Evolutionary conservation across 2,113 vertebrate genomes (phyloP).

Genomic region (Pelobates fuscus): DNA sequence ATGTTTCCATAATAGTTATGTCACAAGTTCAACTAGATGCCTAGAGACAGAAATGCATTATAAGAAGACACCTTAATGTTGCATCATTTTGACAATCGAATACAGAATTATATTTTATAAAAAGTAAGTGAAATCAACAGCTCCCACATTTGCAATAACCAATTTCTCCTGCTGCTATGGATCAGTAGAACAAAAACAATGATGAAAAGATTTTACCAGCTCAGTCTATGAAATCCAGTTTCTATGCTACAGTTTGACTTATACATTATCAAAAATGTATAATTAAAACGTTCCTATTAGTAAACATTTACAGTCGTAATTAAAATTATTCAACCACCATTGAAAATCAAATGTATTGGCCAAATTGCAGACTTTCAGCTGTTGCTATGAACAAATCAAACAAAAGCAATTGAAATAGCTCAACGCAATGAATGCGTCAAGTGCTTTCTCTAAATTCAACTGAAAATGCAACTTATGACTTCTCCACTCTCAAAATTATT

Average conservation of each 20-base stretch:
- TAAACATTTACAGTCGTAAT: too few relatives aligned
- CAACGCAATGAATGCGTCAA: too few relatives aligned
- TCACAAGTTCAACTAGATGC: neutral
- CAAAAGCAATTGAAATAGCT: too few relatives aligned
- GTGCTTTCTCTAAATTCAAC: too few relatives aligned
- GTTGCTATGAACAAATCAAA: too few relatives aligned
- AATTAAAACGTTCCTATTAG: too few relatives aligned
- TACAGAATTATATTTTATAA: constrained; percentile 11
- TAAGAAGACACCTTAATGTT: neutral
- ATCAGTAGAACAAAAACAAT: neutral
- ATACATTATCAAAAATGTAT: too few relatives aligned
- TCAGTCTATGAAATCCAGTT: constrained; percentile 2
- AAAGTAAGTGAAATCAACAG: neutral
- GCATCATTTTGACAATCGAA: neutral
- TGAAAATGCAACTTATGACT: too few relatives aligned
- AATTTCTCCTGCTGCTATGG: neutral
- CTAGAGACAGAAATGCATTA: neutral
- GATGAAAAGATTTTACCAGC: neutral
- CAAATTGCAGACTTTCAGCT: too few relatives aligned
- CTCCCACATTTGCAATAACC: neutral
- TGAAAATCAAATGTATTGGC: too few relatives aligned
- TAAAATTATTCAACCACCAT: too few relatives aligned
- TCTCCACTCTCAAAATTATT: too few relatives aligned
- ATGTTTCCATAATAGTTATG: neutral
- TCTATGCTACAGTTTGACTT: neutral